Evolutionary conservation across 1,140 invertebrate genomes (phyloP), one percentile per base, ranked within the genome.

Genomic region (Temnothorax curvispinosus): DNA sequence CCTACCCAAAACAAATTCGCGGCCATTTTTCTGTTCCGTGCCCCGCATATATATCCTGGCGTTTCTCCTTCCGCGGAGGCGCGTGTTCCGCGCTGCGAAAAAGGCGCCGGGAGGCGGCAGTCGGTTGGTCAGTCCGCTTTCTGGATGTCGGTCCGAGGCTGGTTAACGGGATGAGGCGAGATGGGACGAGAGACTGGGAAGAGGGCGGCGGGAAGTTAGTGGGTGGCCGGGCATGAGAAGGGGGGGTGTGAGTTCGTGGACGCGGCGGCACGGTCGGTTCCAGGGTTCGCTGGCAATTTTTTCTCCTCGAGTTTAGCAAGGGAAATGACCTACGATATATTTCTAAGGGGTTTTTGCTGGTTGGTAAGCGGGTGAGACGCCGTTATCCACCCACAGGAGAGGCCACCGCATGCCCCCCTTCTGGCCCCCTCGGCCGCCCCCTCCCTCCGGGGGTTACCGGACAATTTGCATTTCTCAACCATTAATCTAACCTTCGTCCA

Each of bases 401-500:
- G 72, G 62, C 87, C 74, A 88, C 81, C 80, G 54, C 80, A 18
- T 44, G 50, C 52, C 64, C 41, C 60, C 62, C 41, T 75, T 58
- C 74, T 15, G 41, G 62, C 71, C 69, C 52, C 38, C 76, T n/a
- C 47, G 9, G 2, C 47, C 56, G 6, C 50, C 76, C 85, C 82
- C 74, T 71, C 58, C 38, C 90, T 86, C 80, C 65, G 62, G 86
- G 88, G 87, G 90, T 89, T 89, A 88, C 88, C 92, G 90, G 91
- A 93, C 93, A 93, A 94, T 94, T 94, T 94, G 92, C 94, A 94
- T 94, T 94, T 94, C 94, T 94, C 94, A 93, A 89, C 94, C 93
- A 94, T 94, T 94, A 94, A 94, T 94, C 93, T 93, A 93, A 94
- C 92, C 93, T 94, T 90, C 92, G 86, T 90, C 88, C 87, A 58